Evolutionary conservation across 2,888 invertebrate species (phyloP).

Genomic region (Tyria jacobaeae): DNA sequence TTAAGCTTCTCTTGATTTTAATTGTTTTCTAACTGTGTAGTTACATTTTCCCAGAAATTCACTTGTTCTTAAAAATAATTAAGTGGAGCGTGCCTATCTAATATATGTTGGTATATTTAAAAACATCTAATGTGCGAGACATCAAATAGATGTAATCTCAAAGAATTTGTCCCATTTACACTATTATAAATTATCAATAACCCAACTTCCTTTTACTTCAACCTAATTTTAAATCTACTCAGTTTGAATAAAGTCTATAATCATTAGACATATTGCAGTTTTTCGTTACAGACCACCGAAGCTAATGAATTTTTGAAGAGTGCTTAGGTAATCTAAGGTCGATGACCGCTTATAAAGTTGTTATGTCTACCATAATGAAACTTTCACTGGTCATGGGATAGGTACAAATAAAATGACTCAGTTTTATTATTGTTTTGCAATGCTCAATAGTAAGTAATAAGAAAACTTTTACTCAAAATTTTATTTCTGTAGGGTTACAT

Average conservation of each 20-base stretch:
- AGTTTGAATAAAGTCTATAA: slow-evolving; percentile 12
- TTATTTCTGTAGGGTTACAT: too few species aligned
- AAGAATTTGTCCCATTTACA: slow-evolving; percentile 18
- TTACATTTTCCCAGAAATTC: neutral
- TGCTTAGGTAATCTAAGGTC: slow-evolving; percentile 30
- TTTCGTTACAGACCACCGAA: slow-evolving; percentile 14
- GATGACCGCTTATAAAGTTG: slow-evolving; percentile 35
- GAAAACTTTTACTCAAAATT: too few species aligned
- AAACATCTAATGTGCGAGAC: slow-evolving; percentile 9
- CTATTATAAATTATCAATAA: neutral
- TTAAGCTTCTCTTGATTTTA: too few species aligned
- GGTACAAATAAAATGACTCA: neutral
- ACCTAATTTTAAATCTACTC: neutral
- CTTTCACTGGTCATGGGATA: neutral
- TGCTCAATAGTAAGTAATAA: neutral
- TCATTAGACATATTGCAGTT: neutral
- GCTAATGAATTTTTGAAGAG: slow-evolving; percentile 24
- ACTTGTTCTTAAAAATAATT: neutral
- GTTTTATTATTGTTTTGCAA: neutral
- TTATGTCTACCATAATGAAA: neutral
- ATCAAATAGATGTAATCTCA: slow-evolving; percentile 15
- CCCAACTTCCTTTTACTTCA: neutral
- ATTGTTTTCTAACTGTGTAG: neutral
- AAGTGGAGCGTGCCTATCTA: too few species aligned
- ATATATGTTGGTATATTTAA: too few species aligned